Base-by-base conservation (phyloP, 2,113 vertebrate genomes). In the Hippocampus zosterae region DNA sequence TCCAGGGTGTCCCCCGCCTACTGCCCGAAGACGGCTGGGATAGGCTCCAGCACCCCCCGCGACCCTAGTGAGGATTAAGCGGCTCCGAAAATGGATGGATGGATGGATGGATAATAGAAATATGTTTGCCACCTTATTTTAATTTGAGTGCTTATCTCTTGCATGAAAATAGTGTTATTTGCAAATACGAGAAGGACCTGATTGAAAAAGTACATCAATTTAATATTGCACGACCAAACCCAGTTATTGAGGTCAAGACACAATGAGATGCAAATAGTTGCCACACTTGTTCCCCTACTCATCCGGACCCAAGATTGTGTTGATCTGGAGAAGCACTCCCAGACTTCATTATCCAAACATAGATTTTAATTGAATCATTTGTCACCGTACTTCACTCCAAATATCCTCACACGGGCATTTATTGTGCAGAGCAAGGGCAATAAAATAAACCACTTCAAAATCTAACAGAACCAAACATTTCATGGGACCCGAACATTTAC, bases 251-350 rank as follows among this genome's bases (percentile, higher is more conserved):
- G 11, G 2, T 44, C 10, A 9, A 0, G 42, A 13, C 42, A n/a
- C 46, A 65, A 71, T 71, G 56, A 69, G 64, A 67, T 57, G 69
- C 66, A 19, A 79, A 75, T 84, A 68, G 69, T 75, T 78, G 69
- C 52, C 71, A 76, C 69, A 74, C 70, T 78, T 76, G 57, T 82
- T 85, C 64, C 67, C 65, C 40, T 78, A 85, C 81, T 84, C 80
- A 78, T 71, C 56, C 65, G 21, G 76, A 72, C 72, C 73, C 83
- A 81, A 78, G 53, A 84, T 77, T 63, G 55, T 82, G 21, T 53
- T 53, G 7, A 53, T 21, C 8, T n/a, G 50, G 50, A 53, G 71
- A 82, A 50, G 27, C 74, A 81, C 81, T 77, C 77, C 81, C 72
- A 78, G 81, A 63, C 33, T 23, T 46, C 50, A 77, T 85, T 78